Evolutionary conservation across 2,797 vertebrate species (phyloP).

Genomic region (Bovichtus diacanthus): DNA sequence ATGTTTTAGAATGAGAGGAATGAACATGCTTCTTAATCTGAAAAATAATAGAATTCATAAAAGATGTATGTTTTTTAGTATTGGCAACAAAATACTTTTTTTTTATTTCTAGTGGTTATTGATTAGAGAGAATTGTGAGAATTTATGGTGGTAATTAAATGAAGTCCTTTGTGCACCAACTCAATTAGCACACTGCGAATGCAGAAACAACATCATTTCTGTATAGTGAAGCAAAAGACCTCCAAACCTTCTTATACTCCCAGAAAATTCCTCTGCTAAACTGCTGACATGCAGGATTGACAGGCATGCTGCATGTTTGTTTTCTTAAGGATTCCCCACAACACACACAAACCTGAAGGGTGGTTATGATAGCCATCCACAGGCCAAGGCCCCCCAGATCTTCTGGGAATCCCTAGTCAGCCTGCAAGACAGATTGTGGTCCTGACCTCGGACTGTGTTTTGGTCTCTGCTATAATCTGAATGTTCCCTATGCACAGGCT

Average conservation of each 20-base stretch:
- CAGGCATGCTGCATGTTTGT: conserved; percentile 31
- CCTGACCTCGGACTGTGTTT: conserved; percentile 67
- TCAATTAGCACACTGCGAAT: not conserved
- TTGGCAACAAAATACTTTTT: not conserved
- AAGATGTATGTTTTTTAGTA: not conserved
- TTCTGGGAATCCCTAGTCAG: conserved; percentile 42
- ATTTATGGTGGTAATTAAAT: not conserved
- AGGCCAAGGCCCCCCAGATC: conserved; percentile 46
- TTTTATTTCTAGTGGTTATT: not conserved
- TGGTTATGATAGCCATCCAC: conserved; percentile 48
- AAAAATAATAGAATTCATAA: no score
- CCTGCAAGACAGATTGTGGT: conserved; percentile 70
- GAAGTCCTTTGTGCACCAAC: not conserved
- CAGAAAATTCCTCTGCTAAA: conserved; percentile 28
- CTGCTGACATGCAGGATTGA: conserved; percentile 46
- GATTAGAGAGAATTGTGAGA: not conserved
- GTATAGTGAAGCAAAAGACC: not conserved
- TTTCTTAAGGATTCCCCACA: conserved; percentile 27
- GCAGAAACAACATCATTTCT: not conserved
- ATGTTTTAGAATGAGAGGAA: no score
- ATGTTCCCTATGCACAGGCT: conserved; percentile 54
- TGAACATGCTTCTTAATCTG: no score
- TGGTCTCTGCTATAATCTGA: conserved; percentile 46
- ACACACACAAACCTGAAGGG: conserved; percentile 29
- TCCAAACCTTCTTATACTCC: conserved; percentile 3